Evolutionary conservation across 2,797 vertebrate species (phyloP), one percentile per base, ranked within the genome.

Genomic region (Gymnoscopelus braueri): DNA sequence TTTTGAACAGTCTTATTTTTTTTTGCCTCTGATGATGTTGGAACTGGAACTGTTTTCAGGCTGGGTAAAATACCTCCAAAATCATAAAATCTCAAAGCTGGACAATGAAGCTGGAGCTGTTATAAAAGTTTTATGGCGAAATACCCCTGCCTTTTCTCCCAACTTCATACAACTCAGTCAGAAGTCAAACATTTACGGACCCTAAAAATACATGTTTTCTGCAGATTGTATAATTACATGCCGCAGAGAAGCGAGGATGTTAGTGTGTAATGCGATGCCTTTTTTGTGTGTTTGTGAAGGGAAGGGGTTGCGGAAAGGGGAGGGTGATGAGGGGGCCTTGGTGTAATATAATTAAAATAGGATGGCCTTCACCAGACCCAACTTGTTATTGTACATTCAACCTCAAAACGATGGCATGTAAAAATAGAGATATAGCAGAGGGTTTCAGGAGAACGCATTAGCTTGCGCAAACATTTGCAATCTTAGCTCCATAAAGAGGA

Each of bases 141-240:
- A 90, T 86, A 81, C 83, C 80, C 88, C 83, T 84, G 83, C 76
- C 74, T 82, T 74, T 78, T 81, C 78, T 63, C 80, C 69, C 60
- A 60, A 77, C 74, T 64, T 73, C 23, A 3, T 75, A 68, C 77
- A 44, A 53, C 74, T 60, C 66, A 58, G 65, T 75, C 81, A 80
- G 66, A 81, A 90, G 84, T 87, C 88, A 89, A 93, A 91, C 91
- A 91, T 91, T 92, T 90, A 92, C 90, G 86, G 87, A 89, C 85
- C 86, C 90, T 92, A 93, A 94, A 93, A 94, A 92, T 93, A 93
- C 84, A 85, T 81, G 82, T 86, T 88, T 91, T 91, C 85, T 85
- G 87, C 84, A 73, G 71, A 88, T 92, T 88, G 90, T 90, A 81
- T 90, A 93, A 90, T 92, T 90, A 90, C 84, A 91, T 66, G 79